phyloP scores from a whole-genome alignment of 2,797 vertebrate species.

The Tokudaia muenninki region DNA sequence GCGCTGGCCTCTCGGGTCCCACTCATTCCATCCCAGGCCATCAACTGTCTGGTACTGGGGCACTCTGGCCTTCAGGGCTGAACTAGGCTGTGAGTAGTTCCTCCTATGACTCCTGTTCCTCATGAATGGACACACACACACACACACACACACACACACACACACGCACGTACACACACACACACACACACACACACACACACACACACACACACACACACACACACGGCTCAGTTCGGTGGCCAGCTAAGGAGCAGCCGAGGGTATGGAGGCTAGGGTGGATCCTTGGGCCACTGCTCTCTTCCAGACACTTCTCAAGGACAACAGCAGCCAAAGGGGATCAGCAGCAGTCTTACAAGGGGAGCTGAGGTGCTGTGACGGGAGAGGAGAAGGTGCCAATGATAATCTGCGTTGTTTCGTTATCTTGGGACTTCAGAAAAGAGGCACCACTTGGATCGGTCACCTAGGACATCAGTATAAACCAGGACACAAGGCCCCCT shows the following conservation, averaged over 20 bases:
- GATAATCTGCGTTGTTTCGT: accelerated
- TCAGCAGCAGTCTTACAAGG: background rate
- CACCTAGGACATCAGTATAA: background rate
- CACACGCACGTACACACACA: too few relatives aligned
- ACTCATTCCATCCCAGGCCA: background rate
- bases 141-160: background rate
- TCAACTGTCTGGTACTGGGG: background rate
- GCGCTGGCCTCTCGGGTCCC: background rate
- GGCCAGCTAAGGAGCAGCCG: background rate
- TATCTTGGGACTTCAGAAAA: background rate
- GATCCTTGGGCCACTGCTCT: background rate
- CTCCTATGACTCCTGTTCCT: background rate
- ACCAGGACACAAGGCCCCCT: conserved; percentile 21
- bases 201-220: too few relatives aligned
- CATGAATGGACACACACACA: background rate
- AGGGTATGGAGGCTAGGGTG: background rate
- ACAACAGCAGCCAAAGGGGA: background rate
- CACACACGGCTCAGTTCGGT: background rate
- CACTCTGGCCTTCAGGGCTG: background rate
- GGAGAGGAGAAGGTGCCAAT: too few relatives aligned
- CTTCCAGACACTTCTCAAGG: background rate
- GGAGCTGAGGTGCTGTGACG: background rate
- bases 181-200: too few relatives aligned
- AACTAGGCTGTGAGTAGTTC: background rate
- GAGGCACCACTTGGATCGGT: background rate